These are phyloP conservation scores for Drosophila nigrodunni DNA, from an alignment of 1,140 invertebrate species.

Conservation along the genomic window DNA sequence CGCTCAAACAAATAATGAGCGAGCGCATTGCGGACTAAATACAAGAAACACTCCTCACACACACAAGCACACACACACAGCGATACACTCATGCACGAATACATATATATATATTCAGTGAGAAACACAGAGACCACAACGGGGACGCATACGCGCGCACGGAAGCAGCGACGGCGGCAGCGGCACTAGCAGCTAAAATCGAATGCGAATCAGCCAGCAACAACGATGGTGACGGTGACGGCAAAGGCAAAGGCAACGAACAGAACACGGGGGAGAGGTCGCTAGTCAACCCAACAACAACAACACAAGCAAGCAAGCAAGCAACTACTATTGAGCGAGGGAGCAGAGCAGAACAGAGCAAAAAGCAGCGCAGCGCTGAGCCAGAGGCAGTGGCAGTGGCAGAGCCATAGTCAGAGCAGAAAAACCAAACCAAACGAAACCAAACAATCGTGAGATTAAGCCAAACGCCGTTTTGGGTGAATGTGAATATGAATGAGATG, in stretches of 20 bases:
- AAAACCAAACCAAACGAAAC: constrained; percentile 69
- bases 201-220: constrained; percentile 74
- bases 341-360: constrained; percentile 51
- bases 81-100: constrained; percentile 49
- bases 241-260: constrained; percentile 20
- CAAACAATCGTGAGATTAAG: constrained; percentile 83
- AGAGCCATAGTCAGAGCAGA: constrained; percentile 51
- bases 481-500: constrained; percentile 83
- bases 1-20: constrained; percentile 85
- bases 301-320: constrained; percentile 14
- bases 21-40: constrained; percentile 82
- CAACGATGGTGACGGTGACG: constrained; percentile 31
- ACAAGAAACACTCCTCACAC: constrained; percentile 79
- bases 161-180: constrained; percentile 51
- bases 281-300: constrained; percentile 46
- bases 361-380: constrained; percentile 29
- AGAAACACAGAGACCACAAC: constrained; percentile 50
- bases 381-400: constrained; percentile 4
- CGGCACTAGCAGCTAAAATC: constrained; percentile 72
- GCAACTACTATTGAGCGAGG: constrained; percentile 64
- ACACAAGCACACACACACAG: constrained; percentile 44
- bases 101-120: constrained; percentile 23
- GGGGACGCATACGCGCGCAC: constrained; percentile 59
- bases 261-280: constrained; percentile 59
- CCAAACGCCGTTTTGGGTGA: constrained; percentile 83